Base-by-base conservation (phyloP, 1,140 invertebrate species). In the Penaeus chinensis region DNA sequence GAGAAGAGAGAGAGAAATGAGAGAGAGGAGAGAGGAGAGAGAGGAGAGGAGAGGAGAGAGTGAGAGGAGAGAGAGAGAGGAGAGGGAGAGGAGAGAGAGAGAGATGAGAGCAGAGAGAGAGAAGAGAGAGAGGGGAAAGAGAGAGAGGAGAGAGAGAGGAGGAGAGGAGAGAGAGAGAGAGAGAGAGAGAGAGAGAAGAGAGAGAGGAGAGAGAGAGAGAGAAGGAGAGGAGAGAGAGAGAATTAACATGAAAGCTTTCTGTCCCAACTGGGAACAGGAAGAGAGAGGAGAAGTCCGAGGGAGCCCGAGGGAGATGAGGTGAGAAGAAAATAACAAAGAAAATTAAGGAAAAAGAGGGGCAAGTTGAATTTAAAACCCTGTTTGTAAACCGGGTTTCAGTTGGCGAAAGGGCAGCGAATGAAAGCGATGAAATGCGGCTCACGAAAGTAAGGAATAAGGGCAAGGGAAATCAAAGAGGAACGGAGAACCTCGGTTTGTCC, bases 201-300 rank as follows among this genome's bases (percentile, higher is more conserved):
- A 54, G 54, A 54, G 54, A 54, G 54, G 54, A 54, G 54, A 54
- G 54, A 54, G 54, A 54, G 54, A 54, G 54, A 54, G 54, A 54
- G 54, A 54, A 11, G 16, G 54, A 54, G 54, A 54, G 54, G 54
- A 13, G 54, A 54, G 54, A 13, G 54, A 54, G 54, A 13, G 8
- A 54, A 13, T 54, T 54, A 54, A 54, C 54, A 54, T 11, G 11
- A 8, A 54, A 11, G 8, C 54, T 54, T 54, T 8, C 54, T 13
- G 32, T 54, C 54, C 54, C 54, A 54, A 16, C 54, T 54, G 74
- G 47, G 74, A 32, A 18, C 20, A 77, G 74, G 47, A 47, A 77
- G 74, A 77, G 74, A 77, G 20, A 37, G 74, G 47, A n/a, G 47
- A 32, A 77, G 74, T 16, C 32, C 32, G 74, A 77, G 74, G 47